phyloP scores from a whole-genome alignment of 2,888 invertebrate species.

The Incurvaria masculella region DNA sequence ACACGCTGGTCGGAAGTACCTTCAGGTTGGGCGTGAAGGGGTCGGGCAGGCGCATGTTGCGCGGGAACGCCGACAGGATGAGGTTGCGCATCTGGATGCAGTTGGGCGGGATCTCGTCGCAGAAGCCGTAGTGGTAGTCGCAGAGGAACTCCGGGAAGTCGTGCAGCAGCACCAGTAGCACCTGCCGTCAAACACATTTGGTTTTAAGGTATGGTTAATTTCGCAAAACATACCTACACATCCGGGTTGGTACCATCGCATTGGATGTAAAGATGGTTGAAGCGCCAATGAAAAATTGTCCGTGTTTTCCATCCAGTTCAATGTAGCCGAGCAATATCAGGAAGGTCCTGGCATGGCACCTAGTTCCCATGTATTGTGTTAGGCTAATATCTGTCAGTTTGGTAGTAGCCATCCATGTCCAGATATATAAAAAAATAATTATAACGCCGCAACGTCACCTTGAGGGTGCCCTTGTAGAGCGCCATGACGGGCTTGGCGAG shows the following conservation, averaged over 20 bases:
- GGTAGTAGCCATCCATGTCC: no score
- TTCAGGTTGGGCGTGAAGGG: constrained; percentile 98
- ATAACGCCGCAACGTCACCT: constrained; percentile 26
- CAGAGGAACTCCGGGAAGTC: constrained; percentile 99
- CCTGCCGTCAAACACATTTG: constrained; percentile 26
- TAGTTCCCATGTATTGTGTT: no score
- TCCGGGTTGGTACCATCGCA: background rate
- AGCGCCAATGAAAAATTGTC: background rate
- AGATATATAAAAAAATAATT: no score
- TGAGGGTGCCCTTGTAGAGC: constrained; percentile 93
- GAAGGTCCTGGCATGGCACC: background rate
- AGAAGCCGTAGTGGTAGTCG: constrained; percentile 98
- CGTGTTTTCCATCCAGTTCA: background rate
- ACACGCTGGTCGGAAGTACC: constrained; percentile 16
- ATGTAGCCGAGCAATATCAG: background rate
- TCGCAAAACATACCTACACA: no score
- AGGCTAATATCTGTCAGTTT: no score
- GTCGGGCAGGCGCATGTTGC: constrained; percentile 97
- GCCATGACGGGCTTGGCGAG: constrained; percentile 90
- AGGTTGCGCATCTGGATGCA: constrained; percentile 99
- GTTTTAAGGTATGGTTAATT: background rate
- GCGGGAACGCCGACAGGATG: constrained; percentile 95
- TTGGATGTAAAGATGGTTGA: background rate
- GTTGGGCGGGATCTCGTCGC: constrained; percentile 98
- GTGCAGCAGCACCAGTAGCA: constrained; percentile 91